Evolutionary conservation across 2,888 invertebrate species (phyloP).

Genomic region (Frankliniella intonsa): DNA sequence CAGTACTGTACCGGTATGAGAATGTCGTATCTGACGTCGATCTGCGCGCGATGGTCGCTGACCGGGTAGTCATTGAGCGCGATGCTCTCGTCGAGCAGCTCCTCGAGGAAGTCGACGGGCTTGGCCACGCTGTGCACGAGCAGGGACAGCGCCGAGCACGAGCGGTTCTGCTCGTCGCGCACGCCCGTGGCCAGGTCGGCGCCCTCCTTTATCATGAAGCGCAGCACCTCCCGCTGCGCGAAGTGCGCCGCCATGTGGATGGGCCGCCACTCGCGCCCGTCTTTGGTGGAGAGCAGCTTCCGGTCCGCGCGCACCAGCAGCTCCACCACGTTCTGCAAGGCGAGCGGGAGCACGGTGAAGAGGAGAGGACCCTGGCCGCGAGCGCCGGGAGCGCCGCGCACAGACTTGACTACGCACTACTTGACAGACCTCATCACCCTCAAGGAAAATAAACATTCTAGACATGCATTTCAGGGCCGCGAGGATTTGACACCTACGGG

Average conservation of each 20-base stretch:
- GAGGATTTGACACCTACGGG: no score
- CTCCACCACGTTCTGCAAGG: not conserved
- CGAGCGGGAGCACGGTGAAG: not conserved
- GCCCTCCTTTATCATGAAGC: slow-evolving; percentile 19
- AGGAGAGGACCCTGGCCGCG: not conserved
- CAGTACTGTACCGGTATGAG: slow-evolving; percentile 36
- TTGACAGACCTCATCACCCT: no score
- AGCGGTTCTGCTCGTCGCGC: slow-evolving; percentile 23
- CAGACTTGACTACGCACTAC: no score
- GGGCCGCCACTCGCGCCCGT: slow-evolving; percentile 17
- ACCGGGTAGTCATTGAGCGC: slow-evolving; percentile 47
- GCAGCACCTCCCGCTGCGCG: slow-evolving; percentile 14
- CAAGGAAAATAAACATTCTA: no score
- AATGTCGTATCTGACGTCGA: slow-evolving; percentile 53
- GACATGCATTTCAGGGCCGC: no score
- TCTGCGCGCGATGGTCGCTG: slow-evolving; percentile 40
- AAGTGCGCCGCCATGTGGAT: slow-evolving; percentile 20
- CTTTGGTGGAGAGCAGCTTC: slow-evolving; percentile 6
- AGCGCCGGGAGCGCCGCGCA: no score
- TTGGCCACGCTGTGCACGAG: slow-evolving; percentile 52
- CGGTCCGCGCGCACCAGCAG: not conserved
- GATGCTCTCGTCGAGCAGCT: slow-evolving; percentile 52
- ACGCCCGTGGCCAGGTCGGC: slow-evolving; percentile 15
- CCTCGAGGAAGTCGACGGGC: slow-evolving; percentile 52
- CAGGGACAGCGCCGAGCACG: slow-evolving; percentile 39